Evolutionary conservation across 2,113 vertebrate species (phyloP).

Genomic region (Spheniscus mendiculus): DNA sequence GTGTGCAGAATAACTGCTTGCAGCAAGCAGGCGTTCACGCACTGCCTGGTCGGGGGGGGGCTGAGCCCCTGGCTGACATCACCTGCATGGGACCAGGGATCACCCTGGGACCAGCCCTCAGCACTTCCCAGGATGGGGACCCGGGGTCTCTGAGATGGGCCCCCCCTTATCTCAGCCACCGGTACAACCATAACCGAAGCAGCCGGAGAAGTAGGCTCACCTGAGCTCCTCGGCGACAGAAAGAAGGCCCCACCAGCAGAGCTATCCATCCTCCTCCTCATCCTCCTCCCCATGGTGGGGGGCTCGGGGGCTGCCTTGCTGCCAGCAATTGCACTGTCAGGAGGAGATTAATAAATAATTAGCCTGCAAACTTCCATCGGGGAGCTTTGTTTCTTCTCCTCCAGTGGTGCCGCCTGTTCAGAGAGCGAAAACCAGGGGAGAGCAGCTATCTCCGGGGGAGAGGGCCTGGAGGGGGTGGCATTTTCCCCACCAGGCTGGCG

Average conservation of each 20-base stretch:
- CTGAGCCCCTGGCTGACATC: neutral
- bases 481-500: neutral
- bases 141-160: neutral
- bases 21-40: neutral
- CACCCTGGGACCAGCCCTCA: neutral
- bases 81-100: neutral
- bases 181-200: fast-evolving
- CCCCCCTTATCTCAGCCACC: neutral
- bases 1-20: neutral
- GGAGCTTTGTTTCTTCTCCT: slow-evolving; percentile 30
- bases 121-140: neutral
- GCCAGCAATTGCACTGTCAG: neutral
- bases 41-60: too few species aligned
- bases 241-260: neutral
- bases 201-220: fast-evolving
- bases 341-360: slow-evolving; percentile 47
- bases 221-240: fast-evolving
- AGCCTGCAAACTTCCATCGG: neutral
- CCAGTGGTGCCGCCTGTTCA: neutral
- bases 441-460: neutral
- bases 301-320: neutral
- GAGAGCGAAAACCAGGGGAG: neutral
- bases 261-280: neutral
- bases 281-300: neutral
- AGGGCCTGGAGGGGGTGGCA: neutral